Evolutionary conservation across 2,888 invertebrate species (phyloP), one percentile per base, ranked within the genome.

Genomic region (Torymus aiolomorphi): DNA sequence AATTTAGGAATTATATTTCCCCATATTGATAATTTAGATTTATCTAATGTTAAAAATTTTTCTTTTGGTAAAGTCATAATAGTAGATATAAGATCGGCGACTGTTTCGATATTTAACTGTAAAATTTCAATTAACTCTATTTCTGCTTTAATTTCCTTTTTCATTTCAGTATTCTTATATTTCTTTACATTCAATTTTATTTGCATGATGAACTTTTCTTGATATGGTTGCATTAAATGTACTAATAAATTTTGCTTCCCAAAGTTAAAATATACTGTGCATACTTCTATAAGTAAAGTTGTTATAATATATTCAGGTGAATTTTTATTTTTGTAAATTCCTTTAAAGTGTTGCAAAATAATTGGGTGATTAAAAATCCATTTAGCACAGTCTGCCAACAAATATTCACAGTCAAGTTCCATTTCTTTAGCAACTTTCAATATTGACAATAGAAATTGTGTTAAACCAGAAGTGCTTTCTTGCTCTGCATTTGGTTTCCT

Each of bases 1-100:
- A 95, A 94, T 83, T 91, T 90, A n/a, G 92, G 89, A 12, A 95
- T 86, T 0, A 93, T 88, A 8, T 89, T 88, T 83, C 94, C 94
- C 80, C 95, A 88, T 72, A 90, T 89, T 0, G 92, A 92, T 31
- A 94, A 81, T 59, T 86, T 76, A 10, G 59, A 72, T 52, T 91
- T 92, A 70, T 93, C 91, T 16, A 91, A 90, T 81, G 89, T 91
- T 0, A 92, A 85, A 83, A 92, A 93, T 71, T 88, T 86, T 0
- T 83, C 83, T 57, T 86, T 87, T 11, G 89, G 84, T 61, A 91
- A 84, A 12, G 84, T 79, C 0, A 92, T 91, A 77, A 92, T 88
- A 72, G 87, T 88, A 81, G 90, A 88, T 14, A 93, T 87, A 59
- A 93, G 88, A 67, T 90, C 86, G 8, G 88, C 75, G 82, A 92